phyloP scores from a whole-genome alignment of 1,140 invertebrate species.

The Ceratina japonica region DNA sequence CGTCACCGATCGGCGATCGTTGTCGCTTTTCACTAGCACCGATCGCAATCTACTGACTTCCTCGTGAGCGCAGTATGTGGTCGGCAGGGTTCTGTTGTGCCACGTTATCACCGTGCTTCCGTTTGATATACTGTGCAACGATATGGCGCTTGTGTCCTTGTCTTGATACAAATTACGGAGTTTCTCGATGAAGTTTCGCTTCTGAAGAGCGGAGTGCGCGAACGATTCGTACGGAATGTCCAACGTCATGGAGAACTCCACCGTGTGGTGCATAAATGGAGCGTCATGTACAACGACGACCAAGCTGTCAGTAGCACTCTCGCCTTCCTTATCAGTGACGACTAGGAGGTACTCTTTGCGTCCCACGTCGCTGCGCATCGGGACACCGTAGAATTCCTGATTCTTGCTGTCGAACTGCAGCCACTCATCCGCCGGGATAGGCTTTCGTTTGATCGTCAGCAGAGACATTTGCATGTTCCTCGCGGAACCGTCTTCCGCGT shows the following conservation, averaged over 20 bases:
- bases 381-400: conserved; percentile 94
- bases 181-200: conserved; percentile 89
- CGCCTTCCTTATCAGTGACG: conserved; percentile 72
- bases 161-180: conserved; percentile 87
- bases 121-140: conserved; percentile 80
- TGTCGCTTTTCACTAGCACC: conserved; percentile 84
- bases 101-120: conserved; percentile 87
- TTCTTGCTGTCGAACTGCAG: conserved; percentile 93
- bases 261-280: conserved; percentile 80
- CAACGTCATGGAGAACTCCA: conserved; percentile 90
- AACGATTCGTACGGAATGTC: conserved; percentile 87
- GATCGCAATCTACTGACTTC: conserved; percentile 86
- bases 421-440: conserved; percentile 87
- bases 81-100: conserved; percentile 87
- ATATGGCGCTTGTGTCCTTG: conserved; percentile 85
- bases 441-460: conserved; percentile 84
- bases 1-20: conserved; percentile 82
- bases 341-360: conserved; percentile 89
- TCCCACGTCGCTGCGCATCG: conserved; percentile 84
- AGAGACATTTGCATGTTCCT: conserved; percentile 87
- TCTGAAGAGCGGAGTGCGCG: conserved; percentile 83
- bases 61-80: conserved; percentile 86
- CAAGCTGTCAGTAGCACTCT: conserved; percentile 87
- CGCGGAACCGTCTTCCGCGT: conserved; percentile 90
- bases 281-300: conserved; percentile 86